These are phyloP conservation scores for Nasonovia ribisnigri DNA, from an alignment of 2,888 invertebrate species.

Conservation along the genomic window DNA sequence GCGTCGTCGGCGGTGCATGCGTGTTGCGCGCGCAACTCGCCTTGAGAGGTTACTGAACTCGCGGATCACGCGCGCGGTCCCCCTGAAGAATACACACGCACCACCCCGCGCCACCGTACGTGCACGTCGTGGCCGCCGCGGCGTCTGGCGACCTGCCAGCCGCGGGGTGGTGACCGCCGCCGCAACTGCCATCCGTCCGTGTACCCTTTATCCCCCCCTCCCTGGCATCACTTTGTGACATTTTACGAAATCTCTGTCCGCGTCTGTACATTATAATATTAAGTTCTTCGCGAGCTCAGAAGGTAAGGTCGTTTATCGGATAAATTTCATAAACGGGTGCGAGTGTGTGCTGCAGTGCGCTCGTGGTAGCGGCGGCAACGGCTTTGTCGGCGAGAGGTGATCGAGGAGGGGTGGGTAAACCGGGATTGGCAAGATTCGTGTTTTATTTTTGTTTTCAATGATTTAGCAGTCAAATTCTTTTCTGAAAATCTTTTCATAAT, in stretches of 20 bases:
- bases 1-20: neutral
- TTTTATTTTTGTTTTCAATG: constrained; percentile 75
- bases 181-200: neutral
- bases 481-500: neutral
- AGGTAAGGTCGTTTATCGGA: neutral
- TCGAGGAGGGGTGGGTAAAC: neutral
- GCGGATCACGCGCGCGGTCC: constrained; percentile 59
- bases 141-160: constrained; percentile 63
- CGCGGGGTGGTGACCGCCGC: constrained; percentile 56
- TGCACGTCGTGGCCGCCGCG: constrained; percentile 22
- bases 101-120: constrained; percentile 7
- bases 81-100: constrained; percentile 45
- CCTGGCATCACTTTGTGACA: neutral
- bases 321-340: neutral
- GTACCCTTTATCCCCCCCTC: neutral
- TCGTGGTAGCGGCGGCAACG: neutral
- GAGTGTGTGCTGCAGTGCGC: neutral
- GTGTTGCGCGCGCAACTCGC: constrained; percentile 54
- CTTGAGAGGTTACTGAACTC: constrained; percentile 65
- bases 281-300: neutral
- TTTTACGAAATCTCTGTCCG: constrained; percentile 32
- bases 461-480: neutral
- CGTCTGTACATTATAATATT: neutral
- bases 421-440: constrained; percentile 66
- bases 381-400: neutral